Evolutionary conservation across 1,140 invertebrate species (phyloP).

Genomic region (Planococcus citri): DNA sequence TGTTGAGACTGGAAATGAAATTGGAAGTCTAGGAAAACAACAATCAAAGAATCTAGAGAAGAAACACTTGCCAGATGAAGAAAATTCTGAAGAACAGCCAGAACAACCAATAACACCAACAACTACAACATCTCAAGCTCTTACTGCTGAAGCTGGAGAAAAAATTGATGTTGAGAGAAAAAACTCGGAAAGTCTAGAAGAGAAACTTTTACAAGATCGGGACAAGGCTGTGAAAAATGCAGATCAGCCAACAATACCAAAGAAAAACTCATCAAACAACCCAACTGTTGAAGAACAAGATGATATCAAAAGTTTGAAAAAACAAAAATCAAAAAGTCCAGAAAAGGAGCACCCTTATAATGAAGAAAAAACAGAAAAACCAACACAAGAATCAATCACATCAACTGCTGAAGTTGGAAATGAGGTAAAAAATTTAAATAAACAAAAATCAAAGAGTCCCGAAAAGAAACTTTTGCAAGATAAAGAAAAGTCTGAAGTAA

Average conservation of each 20-base stretch:
- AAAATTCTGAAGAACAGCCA: constrained; percentile 25
- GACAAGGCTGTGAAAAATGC: neutral
- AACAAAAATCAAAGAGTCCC: constrained; percentile 23
- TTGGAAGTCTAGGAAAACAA: constrained; percentile 16
- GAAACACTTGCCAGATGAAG: constrained; percentile 22
- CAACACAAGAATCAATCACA: constrained; percentile 24
- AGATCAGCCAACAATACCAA: neutral
- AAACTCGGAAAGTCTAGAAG: too few species aligned
- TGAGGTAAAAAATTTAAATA: constrained; percentile 19
- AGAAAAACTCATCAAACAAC: neutral
- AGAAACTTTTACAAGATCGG: too few species aligned
- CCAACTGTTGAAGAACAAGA: constrained; percentile 22
- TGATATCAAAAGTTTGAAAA: neutral
- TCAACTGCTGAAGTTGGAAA: constrained; percentile 25
- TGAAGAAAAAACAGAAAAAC: neutral
- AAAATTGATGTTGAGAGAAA: constrained; percentile 15
- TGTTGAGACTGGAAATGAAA: neutral
- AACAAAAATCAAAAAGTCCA: neutral
- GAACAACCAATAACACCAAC: constrained; percentile 26
- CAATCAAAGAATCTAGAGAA: too few species aligned
- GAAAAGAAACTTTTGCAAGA: neutral
- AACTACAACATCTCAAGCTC: too few species aligned
- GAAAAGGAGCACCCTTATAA: neutral
- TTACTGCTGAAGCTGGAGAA: constrained; percentile 27
- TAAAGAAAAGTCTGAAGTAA: constrained; percentile 7